Evolutionary conservation across 2,113 vertebrate genomes (phyloP), one percentile per base, ranked within the genome.

Genomic region (Pelobates fuscus): DNA sequence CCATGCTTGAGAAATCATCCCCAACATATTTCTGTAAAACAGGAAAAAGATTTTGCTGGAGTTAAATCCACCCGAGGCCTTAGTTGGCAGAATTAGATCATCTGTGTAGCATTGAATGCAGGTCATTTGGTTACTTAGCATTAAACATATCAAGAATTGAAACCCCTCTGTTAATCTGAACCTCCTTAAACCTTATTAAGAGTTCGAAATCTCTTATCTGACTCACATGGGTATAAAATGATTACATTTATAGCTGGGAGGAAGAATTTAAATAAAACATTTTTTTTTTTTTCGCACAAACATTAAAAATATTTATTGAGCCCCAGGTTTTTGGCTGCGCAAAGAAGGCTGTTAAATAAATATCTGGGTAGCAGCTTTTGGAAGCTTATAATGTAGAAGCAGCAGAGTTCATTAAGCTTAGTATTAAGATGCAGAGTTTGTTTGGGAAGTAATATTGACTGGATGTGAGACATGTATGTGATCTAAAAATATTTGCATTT

Each of bases 401-500:
- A 61, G 73, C 65, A 60, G 64, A 77, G 64, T 77, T 77, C 73
- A 77, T 77, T 77, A 77, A 77, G 55, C 68, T 77, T 68, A 44
- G 55, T 54, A 77, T 77, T 68, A 60, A 77, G 55, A 77, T 77
- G 73, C 73, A 77, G 65, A 66, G 30, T 41, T 66, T 68, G 73
- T 77, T 67, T 67, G 43, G 73, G 73, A 37, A 60, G 67, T 77
- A 77, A 77, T 77, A 77, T 77, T 68, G 73, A 77, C 73, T 46
- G 66, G 68, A 77, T 77, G 57, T 58, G 43, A 58, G 73, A 77
- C 73, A 77, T 77, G 73, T 77, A 77, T 77, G 73, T 60, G 73
- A 77, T 49, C 73, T 68, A 67, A 67, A 77, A 77, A 77, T 77
- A 77, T 77, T 77, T 77, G 64, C 73, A 77, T 77, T 77, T 77